Evolutionary conservation across 37 sponge, comb jelly and placozoan genomes (phyloP).

Genomic region (Chondrilla cf. caribensis): DNA sequence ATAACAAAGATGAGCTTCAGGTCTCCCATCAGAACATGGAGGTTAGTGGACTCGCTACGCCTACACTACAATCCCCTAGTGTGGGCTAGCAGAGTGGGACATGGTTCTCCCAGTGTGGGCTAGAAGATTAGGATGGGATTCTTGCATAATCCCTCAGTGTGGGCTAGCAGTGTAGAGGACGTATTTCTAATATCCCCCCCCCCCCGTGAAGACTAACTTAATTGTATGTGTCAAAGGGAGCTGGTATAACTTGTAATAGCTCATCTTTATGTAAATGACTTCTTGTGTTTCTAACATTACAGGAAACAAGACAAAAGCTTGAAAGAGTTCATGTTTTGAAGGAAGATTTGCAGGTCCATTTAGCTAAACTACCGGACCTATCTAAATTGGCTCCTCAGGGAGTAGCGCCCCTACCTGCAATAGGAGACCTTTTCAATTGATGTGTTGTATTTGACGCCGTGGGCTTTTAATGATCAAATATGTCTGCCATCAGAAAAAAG

Average conservation of each 20-base stretch:
- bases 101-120: too few species aligned
- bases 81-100: too few species aligned
- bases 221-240: too few species aligned
- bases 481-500: neutral
- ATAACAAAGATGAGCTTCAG: constrained; percentile 50
- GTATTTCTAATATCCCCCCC: too few species aligned
- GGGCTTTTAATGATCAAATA: neutral
- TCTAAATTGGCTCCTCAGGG: constrained; percentile 47
- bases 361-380: constrained; percentile 92
- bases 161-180: too few species aligned
- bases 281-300: too few species aligned
- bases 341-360: constrained; percentile 80
- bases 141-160: too few species aligned
- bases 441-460: neutral
- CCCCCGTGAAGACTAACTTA: too few species aligned
- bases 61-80: too few species aligned
- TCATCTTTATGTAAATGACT: too few species aligned
- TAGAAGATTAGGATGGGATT: too few species aligned
- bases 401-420: constrained; percentile 87
- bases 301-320: constrained; percentile 77
- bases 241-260: too few species aligned
- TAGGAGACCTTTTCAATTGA: constrained; percentile 79
- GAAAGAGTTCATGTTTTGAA: constrained; percentile 68
- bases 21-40: constrained; percentile 55
- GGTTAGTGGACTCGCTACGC: neutral